These are phyloP conservation scores for Cyprinodon brontotheroides DNA, from an alignment of 2,113 vertebrate species.

Conservation along the genomic window DNA sequence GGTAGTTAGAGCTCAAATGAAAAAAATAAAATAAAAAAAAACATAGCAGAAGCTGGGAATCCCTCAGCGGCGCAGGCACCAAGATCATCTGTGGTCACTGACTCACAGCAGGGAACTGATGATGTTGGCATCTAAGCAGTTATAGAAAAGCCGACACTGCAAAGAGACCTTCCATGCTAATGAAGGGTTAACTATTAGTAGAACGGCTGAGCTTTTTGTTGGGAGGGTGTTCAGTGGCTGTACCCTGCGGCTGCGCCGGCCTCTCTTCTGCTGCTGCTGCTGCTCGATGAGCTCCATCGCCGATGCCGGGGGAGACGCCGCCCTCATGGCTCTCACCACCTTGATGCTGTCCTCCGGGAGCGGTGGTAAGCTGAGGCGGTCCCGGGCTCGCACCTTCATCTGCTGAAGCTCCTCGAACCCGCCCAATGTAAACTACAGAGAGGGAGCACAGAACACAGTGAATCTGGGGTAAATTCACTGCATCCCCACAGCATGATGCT, in stretches of 20 bases:
- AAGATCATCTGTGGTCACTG: slow-evolving; percentile 50
- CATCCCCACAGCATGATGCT: neutral
- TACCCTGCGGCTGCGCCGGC: slow-evolving; percentile 91
- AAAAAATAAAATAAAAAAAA: neutral
- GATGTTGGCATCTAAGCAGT: slow-evolving; percentile 30
- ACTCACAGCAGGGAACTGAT: slow-evolving; percentile 46
- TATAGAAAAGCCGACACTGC: slow-evolving; percentile 29
- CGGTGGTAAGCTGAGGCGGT: slow-evolving; percentile 82
- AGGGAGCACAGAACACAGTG: neutral
- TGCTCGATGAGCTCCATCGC: slow-evolving; percentile 92
- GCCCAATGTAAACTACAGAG: slow-evolving; percentile 89
- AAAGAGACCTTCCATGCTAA: slow-evolving; percentile 7
- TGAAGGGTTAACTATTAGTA: neutral
- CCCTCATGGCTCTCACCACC: slow-evolving; percentile 91
- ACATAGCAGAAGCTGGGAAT: slow-evolving; percentile 23
- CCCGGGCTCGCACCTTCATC: slow-evolving; percentile 85
- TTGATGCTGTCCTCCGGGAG: slow-evolving; percentile 95
- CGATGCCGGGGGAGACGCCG: slow-evolving; percentile 89
- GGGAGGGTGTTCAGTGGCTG: fast-evolving
- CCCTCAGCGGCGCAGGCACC: slow-evolving; percentile 32
- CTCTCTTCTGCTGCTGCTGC: slow-evolving; percentile 88
- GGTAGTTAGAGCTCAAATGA: slow-evolving; percentile 40
- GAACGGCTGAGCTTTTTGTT: neutral
- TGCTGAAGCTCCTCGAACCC: slow-evolving; percentile 91
- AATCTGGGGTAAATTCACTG: neutral